Base-by-base conservation (phyloP, 2,888 invertebrate genomes). In the Lottia gigantea region DNA sequence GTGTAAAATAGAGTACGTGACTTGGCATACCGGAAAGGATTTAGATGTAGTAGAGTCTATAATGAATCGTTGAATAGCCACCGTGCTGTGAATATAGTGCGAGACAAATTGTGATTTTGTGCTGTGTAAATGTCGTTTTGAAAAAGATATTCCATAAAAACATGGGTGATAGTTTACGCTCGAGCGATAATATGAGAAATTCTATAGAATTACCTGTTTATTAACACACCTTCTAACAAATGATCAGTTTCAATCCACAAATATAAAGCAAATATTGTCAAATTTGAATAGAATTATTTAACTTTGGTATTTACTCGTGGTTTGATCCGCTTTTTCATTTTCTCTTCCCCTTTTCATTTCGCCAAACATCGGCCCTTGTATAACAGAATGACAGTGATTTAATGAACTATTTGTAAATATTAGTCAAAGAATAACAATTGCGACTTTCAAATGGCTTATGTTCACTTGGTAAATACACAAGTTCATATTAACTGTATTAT, bases 1-100 rank as follows among this genome's bases (percentile, higher is more conserved):
- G 46, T 66, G 65, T 19, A 45, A 40, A 49, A 66, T 26, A 66
- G 31, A 23, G 69, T 61, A 64, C 73, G 73, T 73, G 73, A 67
- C 71, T 68, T 45, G 25, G 73, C 73, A 73, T 71, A 55, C 23
- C 19, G 19, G 19, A 55, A 19, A 23, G 23, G 23, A 14, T 19
- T 55, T 55, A 55, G 55, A 16, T 8, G 55, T 23, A 55, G 55
- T 55, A 19, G 19, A 55, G 19, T 55, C 19, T 19, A 55, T 55
- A 55, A 55, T 55, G 55, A 55, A 23, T 19, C 14, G 19, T 19
- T 19, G 23, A 55, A 23, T 55, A 15, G 55, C 55, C 23, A 23
- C 19, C 55, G 55, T 23, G 55, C 23, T 23, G 19, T 12, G 55
- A 55, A 55, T 55, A 23, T 55, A 55, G 23, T 23, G 19, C 23